Evolutionary conservation across 2,888 invertebrate genomes (phyloP).

Genomic region (Dryobotodes eremita): DNA sequence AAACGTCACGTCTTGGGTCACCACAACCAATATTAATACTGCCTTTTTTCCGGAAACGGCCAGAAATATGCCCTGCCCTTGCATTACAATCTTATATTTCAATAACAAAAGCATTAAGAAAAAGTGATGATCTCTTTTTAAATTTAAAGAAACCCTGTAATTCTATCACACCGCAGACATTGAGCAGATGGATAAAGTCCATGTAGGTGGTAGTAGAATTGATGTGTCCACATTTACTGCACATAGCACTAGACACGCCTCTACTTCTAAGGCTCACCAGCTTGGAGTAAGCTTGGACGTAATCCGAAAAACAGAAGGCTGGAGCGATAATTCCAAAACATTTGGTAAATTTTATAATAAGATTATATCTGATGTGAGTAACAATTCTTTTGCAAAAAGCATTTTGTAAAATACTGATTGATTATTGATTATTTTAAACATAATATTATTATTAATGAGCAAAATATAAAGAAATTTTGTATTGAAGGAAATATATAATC

Average conservation of each 20-base stretch:
- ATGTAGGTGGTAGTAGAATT: not conserved
- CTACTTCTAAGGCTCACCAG: not conserved
- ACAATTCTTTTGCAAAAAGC: too few species aligned
- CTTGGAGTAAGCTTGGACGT: not conserved
- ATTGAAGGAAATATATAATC: not conserved
- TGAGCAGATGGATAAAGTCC: not conserved
- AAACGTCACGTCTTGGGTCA: constrained; percentile 14
- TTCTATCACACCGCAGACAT: not conserved
- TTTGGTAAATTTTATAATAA: not conserved
- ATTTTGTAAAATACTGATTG: not conserved
- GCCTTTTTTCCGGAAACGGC: not conserved
- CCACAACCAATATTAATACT: constrained; percentile 7
- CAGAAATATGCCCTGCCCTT: not conserved
- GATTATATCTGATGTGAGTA: not conserved
- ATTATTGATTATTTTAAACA: too few species aligned
- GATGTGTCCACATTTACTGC: not conserved
- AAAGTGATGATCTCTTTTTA: not conserved
- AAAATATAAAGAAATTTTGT: not conserved
- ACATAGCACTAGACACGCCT: not conserved
- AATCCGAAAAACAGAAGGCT: not conserved
- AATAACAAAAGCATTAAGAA: not conserved
- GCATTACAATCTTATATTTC: not conserved
- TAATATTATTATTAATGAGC: not conserved
- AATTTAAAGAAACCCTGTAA: not conserved
- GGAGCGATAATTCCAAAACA: not conserved